Conservation (phyloP, 2,113 vertebrate species). For the Cinclus mexicanus region DNA sequence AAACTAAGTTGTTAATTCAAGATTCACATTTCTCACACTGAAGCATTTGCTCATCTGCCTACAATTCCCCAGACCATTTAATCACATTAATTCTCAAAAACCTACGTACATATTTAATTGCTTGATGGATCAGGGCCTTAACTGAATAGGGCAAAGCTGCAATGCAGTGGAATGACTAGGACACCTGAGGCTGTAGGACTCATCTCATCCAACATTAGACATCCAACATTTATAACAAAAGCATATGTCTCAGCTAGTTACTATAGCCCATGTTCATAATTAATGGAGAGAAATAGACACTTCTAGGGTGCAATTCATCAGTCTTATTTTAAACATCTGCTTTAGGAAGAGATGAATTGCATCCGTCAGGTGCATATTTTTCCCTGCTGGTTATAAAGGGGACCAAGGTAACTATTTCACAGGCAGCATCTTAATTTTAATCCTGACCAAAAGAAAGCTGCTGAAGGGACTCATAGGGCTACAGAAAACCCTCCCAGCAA, state of each 20-base stretch:
- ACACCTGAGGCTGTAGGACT: constrained; percentile 55
- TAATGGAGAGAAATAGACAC: constrained; percentile 51
- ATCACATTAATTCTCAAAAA: constrained; percentile 47
- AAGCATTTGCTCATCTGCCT: constrained; percentile 22
- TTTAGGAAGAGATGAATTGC: constrained; percentile 53
- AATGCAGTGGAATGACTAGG: neutral
- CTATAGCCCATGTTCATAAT: constrained; percentile 26
- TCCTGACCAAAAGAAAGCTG: neutral
- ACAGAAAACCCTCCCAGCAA: neutral
- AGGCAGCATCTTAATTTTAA: neutral
- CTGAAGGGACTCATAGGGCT: neutral
- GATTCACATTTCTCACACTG: neutral
- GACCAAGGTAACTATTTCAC: neutral
- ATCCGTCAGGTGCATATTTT: neutral
- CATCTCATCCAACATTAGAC: constrained; percentile 21
- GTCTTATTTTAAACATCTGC: constrained; percentile 59
- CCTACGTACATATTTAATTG: constrained; percentile 51
- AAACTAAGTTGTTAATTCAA: constrained; percentile 25
- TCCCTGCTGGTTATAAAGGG: neutral
- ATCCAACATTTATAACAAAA: constrained; percentile 53
- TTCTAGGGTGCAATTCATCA: constrained; percentile 56
- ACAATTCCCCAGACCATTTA: neutral
- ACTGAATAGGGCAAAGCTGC: neutral
- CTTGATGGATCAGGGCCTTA: constrained; percentile 38
- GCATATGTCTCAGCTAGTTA: constrained; percentile 44